Evolutionary conservation across 2,113 vertebrate genomes (phyloP), one percentile per base, ranked within the genome.

Genomic region (Aldabrachelys gigantea): DNA sequence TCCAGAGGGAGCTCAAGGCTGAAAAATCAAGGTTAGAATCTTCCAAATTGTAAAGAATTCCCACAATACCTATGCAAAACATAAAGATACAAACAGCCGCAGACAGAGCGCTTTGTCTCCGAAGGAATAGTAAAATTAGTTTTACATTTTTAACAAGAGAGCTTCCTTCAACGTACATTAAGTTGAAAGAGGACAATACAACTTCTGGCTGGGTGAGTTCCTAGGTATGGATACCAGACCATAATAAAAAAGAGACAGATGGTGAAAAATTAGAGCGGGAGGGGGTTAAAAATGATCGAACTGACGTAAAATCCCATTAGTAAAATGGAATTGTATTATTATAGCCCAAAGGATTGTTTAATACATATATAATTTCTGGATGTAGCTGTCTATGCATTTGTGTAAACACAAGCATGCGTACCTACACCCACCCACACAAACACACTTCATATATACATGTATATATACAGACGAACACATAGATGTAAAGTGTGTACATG

Each of bases 1-100:
- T 97, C 92, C 95, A 97, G 95, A 97, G 96, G 94, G 96, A 97
- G 94, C 95, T 97, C 93, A 97, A 97, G 91, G 94, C 96, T 94
- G 96, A 84, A 93, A 96, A 97, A 89, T 87, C 94, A 83, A 94
- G 93, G 92, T 91, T 95, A 85, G 84, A 94, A 57, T 69, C 94
- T 65, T 94, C 89, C 94, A 82, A 96, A 84, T 80, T 65, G 88
- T 91, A 90, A 94, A 97, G 35, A 83, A n/a, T 90, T 94, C 93
- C 91, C 96, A 89, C 49, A 44, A 79, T 69, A 75, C 47, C 10
- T 27, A 90, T 79, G 82, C 79, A n/a, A 81, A 90, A 54, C 38
- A 49, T 72, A 16, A 29, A 21, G 35, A 72, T 80, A 89, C 44
- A n/a, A 27, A 65, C 82, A 44, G 19, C 84, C 24, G 38, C 53